Base-by-base conservation (phyloP, 2,888 invertebrate species). In the Deilephila porcellus region DNA sequence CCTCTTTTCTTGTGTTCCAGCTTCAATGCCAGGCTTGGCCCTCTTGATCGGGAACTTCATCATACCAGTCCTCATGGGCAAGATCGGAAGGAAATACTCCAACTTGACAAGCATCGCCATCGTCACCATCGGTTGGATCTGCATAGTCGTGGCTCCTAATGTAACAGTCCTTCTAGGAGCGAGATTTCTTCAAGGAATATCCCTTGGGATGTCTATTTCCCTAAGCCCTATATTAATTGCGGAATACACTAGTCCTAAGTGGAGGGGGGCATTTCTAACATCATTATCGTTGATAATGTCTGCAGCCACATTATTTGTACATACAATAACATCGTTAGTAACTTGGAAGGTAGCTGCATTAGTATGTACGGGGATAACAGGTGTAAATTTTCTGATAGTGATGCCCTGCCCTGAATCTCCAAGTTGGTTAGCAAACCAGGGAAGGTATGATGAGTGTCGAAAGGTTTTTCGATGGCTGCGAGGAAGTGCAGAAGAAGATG, bases 391-490 rank as follows among this genome's bases (percentile, higher is more conserved):
- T 14, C 6, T 87, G 0, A 84, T 88, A 14, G 82, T 85, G 0
- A 76, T 85, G 32, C 82, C 77, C 72, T 86, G 87, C 3, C 96
- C 95, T 0, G 96, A 97, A 86, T 95, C 96, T 1, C 96, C 96
- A 0, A 91, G 92, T 73, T 97, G 96, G 96, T 82, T 96, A 34
- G 90, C 95, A 0, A 91, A 94, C 29, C 95, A 95, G 75, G 95
- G 94, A 4, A 90, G 91, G 20, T 84, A 90, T 0, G 90, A 91
- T 0, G 93, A 95, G 64, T 95, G 96, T 0, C 90, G 91, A 75
- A 83, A 86, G n/a, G 90, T 95, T 0, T 95, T 95, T 32, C 88
- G 91, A 70, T 95, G 93, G 90, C 91, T 95, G 67, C 88, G 96
- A 77, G 96, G 95, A 4, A 81, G 86, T 17, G 83, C 82, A 0